Base-by-base conservation (phyloP, 2,797 vertebrate species). In the Leptodactylus fallax region DNA sequence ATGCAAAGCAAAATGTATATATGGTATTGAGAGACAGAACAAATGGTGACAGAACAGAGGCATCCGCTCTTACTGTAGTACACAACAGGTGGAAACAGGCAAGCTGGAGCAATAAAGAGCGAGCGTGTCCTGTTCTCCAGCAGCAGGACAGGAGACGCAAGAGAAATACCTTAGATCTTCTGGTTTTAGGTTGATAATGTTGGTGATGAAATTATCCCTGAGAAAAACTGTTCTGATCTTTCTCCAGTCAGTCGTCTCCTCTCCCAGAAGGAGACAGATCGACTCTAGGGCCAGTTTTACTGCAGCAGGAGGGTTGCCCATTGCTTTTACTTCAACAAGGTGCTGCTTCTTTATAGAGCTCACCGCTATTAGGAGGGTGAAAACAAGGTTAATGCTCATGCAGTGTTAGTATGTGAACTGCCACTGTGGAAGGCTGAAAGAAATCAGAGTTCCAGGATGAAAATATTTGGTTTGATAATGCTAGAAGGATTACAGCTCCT, bases 311-410 rank as follows among this genome's bases (percentile, higher is more conserved):
- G 98, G 98, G 91, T 99, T 99, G 91, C 97, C 98, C 98, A 99
- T 99, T 92, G 98, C 99, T 87, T 98, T 97, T 91, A 99, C 98
- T 95, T 99, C 98, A 91, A 99, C 98, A 94, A 99, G 95, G 94
- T 99, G 98, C 95, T 99, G 98, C 94, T 99, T 99, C 97, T 99
- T 99, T 93, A 99, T 99, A 2, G 98, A 99, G 93, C 99, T 99
- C 93, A 99, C 98, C 77, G 98, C 98, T 99, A 96, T 90, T 91
- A 93, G 93, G 89, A 87, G 91, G 88, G 92, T 93, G 81, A 71
- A 88, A 88, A 85, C 56, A 89, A 79, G 19, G 58, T 19, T 17
- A 63, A 83, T 53, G 23, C 56, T 25, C 84, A 78, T 79, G 79
- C 81, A 84, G 56, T 17, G 72, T 79, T 87, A 86, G 60, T 77